Conservation (phyloP, 2,113 vertebrate species). For the Pelobates fuscus region DNA sequence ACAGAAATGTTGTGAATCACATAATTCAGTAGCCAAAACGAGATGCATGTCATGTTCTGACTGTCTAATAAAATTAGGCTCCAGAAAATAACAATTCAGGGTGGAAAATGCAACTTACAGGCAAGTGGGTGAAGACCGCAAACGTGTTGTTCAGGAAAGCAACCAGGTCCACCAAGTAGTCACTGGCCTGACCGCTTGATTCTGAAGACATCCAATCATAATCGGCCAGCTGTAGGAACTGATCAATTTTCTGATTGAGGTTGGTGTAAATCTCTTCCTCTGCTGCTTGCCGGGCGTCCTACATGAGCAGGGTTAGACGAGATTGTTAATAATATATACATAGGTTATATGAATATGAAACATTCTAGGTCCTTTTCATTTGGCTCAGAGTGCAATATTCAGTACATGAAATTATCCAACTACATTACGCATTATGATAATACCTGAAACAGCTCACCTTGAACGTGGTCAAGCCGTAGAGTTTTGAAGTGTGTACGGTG, state of each 20-base stretch:
- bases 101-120: conserved; percentile 89
- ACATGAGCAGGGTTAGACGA: background rate
- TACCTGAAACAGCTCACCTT: conserved; percentile 90
- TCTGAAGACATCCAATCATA: conserved; percentile 88
- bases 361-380: too few species aligned
- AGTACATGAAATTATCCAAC: too few species aligned
- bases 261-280: conserved; percentile 98
- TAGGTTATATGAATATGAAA: too few species aligned
- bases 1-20: too few species aligned
- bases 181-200: conserved; percentile 75
- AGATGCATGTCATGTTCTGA: too few species aligned
- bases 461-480: conserved; percentile 93
- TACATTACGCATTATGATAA: too few species aligned
- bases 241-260: conserved; percentile 96
- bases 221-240: conserved; percentile 95
- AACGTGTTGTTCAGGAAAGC: conserved; percentile 95
- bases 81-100: too few species aligned
- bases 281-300: conserved; percentile 93
- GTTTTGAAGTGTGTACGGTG: conserved; percentile 87
- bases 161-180: conserved; percentile 91
- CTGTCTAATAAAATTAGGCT: too few species aligned
- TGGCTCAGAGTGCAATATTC: too few species aligned
- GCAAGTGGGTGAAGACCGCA: conserved; percentile 93
- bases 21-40: too few species aligned
- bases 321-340: too few species aligned